Percentiles rank a stretch among this genome's conserved stretches.
These are phyloP conservation scores for Falcaria lacertinaria DNA, from an alignment of 2,888 invertebrate genomes.

Conservation along the genomic window DNA sequence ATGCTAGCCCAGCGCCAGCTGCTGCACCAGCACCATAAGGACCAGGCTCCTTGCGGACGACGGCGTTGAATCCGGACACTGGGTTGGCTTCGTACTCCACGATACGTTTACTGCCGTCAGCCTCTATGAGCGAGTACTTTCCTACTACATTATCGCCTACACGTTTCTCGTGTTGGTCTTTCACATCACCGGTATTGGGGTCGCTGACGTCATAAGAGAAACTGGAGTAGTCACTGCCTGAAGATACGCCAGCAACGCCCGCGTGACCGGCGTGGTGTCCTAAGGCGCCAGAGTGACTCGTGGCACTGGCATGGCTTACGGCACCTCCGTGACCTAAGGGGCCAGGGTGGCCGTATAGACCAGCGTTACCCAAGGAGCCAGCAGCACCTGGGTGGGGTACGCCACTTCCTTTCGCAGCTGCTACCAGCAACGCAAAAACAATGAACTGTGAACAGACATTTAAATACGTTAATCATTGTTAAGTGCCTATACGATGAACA, in stretches of 20 bases:
- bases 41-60: constrained; percentile 48
- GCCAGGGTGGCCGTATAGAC: background rate
- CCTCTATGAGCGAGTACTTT: constrained; percentile 64
- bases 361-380: constrained; percentile 14
- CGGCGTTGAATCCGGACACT: constrained; percentile 52
- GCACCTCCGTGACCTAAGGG: constrained; percentile 21
- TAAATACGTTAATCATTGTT: too few species aligned
- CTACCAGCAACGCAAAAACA: constrained; percentile 42
- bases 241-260: background rate
- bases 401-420: constrained; percentile 33
- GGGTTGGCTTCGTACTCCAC: constrained; percentile 75
- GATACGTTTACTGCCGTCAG: constrained; percentile 79
- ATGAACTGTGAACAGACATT: constrained; percentile 41
- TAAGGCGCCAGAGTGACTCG: background rate
- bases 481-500: too few species aligned
- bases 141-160: constrained; percentile 80
- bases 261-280: background rate
- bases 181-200: constrained; percentile 55
- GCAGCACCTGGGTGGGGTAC: constrained; percentile 5
- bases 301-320: background rate
- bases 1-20: constrained; percentile 16
- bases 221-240: constrained; percentile 40
- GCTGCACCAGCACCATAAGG: constrained; percentile 28
- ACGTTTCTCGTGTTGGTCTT: constrained; percentile 78
- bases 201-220: constrained; percentile 60